phyloP scores from a whole-genome alignment of 2,888 invertebrate genomes.

The Criorhina ranunculi region DNA sequence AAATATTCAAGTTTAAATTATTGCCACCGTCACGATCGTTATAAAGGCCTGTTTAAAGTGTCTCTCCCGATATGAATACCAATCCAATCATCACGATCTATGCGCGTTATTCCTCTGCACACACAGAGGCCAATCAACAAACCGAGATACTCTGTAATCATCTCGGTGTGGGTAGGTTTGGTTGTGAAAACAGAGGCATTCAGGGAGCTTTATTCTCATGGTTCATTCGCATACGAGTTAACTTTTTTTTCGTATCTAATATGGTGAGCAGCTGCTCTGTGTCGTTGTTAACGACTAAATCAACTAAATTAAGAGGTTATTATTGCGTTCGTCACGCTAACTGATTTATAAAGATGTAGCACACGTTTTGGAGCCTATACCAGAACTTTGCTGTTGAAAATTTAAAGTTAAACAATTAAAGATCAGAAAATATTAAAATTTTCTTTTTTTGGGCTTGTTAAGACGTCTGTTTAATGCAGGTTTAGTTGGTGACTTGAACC shows the following conservation, averaged over 20 bases:
- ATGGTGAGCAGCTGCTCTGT: background rate
- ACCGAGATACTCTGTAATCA: background rate
- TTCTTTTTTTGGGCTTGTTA: too few species aligned
- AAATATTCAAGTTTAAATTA: conserved; percentile 10
- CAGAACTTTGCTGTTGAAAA: too few species aligned
- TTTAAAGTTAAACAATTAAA: too few species aligned
- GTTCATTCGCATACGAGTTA: background rate
- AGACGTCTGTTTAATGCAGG: too few species aligned
- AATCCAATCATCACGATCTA: conserved; percentile 8
- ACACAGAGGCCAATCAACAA: conserved; percentile 4
- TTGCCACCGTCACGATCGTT: conserved; percentile 19
- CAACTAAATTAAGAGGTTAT: conserved; percentile 28
- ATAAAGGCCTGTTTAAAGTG: conserved; percentile 9
- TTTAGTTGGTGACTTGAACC: too few species aligned
- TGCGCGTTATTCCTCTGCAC: conserved; percentile 4
- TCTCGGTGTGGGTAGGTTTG: background rate
- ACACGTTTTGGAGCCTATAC: too few species aligned
- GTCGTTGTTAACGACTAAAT: conserved; percentile 28
- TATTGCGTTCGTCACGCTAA: conserved; percentile 31
- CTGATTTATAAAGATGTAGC: conserved; percentile 28
- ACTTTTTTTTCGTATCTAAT: background rate
- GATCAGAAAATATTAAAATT: too few species aligned
- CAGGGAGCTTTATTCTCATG: background rate
- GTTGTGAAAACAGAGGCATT: background rate
- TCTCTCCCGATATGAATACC: conserved; percentile 12